Percentiles rank a stretch among this genome's conserved stretches.
Evolutionary conservation across 2,113 vertebrate genomes (phyloP).

Genomic region (Zosterops pallidus): DNA sequence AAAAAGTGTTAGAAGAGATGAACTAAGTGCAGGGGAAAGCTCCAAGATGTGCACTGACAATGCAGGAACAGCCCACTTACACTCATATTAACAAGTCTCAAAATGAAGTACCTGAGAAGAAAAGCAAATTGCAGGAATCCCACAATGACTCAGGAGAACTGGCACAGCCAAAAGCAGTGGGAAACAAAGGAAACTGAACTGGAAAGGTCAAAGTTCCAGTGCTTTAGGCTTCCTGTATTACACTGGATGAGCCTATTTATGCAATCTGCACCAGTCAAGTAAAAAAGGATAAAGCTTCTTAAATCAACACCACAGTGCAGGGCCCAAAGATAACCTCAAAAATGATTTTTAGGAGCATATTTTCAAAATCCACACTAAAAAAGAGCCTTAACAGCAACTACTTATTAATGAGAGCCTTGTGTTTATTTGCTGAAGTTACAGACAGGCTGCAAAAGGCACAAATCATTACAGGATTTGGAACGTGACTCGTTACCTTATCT

Average conservation of each 20-base stretch:
- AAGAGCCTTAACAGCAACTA: neutral
- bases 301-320: neutral
- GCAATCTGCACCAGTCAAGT: neutral
- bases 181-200: neutral
- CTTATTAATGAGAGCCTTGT: neutral
- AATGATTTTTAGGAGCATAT: neutral
- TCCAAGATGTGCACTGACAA: neutral
- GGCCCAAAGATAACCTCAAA: neutral
- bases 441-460: neutral
- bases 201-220: neutral
- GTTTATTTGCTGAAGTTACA: neutral
- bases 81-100: neutral
- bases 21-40: neutral
- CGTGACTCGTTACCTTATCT: conserved; percentile 84
- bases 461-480: neutral
- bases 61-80: neutral
- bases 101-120: neutral
- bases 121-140: neutral
- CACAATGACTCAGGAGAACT: neutral
- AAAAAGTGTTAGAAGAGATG: neutral
- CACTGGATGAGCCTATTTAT: neutral
- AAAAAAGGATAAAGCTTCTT: neutral
- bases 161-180: neutral
- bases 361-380: neutral
- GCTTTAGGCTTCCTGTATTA: neutral